A percentile compares a stretch with the other conserved stretches of the same genome.
phyloP scores from a whole-genome alignment of 2,113 vertebrate species.

The Orthonyx spaldingii region DNA sequence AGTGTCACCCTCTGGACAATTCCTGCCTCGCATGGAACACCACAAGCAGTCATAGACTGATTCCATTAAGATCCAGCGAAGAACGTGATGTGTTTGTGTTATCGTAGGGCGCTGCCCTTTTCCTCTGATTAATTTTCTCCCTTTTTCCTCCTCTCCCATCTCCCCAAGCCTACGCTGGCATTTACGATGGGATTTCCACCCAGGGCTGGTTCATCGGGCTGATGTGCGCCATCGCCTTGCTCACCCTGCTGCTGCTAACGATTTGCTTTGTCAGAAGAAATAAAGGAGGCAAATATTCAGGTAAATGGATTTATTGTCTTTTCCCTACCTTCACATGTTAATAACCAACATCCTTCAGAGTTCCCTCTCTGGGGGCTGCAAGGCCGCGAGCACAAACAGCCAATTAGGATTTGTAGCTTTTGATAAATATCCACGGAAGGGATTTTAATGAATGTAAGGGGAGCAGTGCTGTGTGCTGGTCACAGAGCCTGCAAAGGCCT shows the following conservation, averaged over 20 bases:
- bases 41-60: not conserved
- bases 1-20: accelerated
- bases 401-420: slow-evolving; percentile 23
- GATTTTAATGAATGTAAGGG: not conserved
- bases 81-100: not conserved
- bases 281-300: slow-evolving; percentile 96
- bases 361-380: not conserved
- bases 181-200: slow-evolving; percentile 86
- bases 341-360: slow-evolving; percentile 26
- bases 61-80: not conserved
- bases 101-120: not conserved
- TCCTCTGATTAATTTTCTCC: not conserved
- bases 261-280: slow-evolving; percentile 95
- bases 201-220: slow-evolving; percentile 97
- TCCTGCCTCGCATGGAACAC: not conserved
- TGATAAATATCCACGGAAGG: not conserved
- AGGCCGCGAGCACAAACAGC: not conserved
- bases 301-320: slow-evolving; percentile 67
- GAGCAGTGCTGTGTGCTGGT: not conserved
- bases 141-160: not conserved
- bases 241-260: slow-evolving; percentile 87
- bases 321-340: not conserved
- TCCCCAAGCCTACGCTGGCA: slow-evolving; percentile 81
- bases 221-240: slow-evolving; percentile 92
- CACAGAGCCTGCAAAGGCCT: not conserved